phyloP scores from a whole-genome alignment of 1,140 invertebrate species.

The Acromyrmex echinatior region DNA sequence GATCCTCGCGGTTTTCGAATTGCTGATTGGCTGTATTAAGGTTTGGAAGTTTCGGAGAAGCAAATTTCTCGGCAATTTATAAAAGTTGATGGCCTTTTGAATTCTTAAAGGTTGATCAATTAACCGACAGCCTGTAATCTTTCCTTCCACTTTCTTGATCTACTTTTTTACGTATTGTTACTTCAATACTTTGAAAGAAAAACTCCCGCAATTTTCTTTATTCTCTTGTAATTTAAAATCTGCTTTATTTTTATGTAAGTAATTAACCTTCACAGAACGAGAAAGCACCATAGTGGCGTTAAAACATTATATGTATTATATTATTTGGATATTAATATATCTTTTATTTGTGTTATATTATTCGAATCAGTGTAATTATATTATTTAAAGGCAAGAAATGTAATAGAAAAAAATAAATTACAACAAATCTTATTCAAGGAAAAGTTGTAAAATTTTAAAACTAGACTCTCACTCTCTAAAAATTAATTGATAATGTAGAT shows the following conservation, averaged over 20 bases:
- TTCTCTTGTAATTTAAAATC: background rate
- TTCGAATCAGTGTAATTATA: no score
- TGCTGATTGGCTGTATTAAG: conserved; percentile 40
- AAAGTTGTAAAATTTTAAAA: no score
- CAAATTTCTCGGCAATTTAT: conserved; percentile 29
- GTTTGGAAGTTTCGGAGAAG: conserved; percentile 7
- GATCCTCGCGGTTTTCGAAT: conserved; percentile 42
- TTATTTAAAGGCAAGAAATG: no score
- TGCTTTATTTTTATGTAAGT: background rate
- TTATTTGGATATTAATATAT: no score
- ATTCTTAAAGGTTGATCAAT: conserved; percentile 11
- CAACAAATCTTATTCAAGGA: no score
- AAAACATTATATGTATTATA: no score
- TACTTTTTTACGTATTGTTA: background rate
- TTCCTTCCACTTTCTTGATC: background rate
- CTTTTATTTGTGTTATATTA: no score
- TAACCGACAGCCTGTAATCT: background rate
- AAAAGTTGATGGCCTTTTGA: conserved; percentile 21
- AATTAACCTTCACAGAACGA: background rate
- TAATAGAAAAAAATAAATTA: no score
- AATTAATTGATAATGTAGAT: background rate
- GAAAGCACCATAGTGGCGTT: no score
- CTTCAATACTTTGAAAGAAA: background rate
- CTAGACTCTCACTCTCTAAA: no score
- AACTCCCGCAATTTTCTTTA: background rate